phyloP scores from a whole-genome alignment of 2,113 vertebrate genomes.

The Perca schrenkii region DNA sequence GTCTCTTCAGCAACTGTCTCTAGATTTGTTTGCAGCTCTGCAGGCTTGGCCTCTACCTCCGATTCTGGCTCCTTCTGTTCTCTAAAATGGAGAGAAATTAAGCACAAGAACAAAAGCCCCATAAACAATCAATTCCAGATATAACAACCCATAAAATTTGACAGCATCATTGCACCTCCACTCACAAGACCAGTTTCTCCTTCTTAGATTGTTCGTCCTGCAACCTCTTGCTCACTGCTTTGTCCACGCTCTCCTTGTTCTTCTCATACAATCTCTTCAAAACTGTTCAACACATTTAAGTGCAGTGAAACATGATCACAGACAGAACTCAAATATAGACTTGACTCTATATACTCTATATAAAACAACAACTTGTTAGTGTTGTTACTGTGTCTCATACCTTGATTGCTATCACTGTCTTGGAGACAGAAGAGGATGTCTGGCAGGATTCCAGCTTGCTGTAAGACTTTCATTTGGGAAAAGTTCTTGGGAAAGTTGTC shows the following conservation, averaged over 20 bases:
- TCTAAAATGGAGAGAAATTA: conserved; percentile 76
- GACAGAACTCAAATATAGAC: neutral
- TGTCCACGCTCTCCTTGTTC: conserved; percentile 82
- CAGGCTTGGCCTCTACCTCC: conserved; percentile 38
- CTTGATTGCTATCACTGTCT: conserved; percentile 73
- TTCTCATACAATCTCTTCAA: conserved; percentile 78
- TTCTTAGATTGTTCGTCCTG: conserved; percentile 61
- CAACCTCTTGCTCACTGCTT: conserved; percentile 79
- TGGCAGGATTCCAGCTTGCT: conserved; percentile 83
- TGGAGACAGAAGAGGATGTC: conserved; percentile 88
- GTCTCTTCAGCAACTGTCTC: conserved; percentile 62
- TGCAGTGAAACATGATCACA: neutral
- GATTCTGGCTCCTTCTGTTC: conserved; percentile 64
- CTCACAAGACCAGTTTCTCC: conserved; percentile 69
- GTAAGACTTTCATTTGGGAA: conserved; percentile 84
- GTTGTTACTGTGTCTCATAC: conserved; percentile 72
- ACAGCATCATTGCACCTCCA: conserved; percentile 1
- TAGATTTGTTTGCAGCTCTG: conserved; percentile 59
- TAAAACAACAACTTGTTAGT: neutral
- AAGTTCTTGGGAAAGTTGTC: conserved; percentile 89
- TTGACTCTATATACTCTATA: neutral
- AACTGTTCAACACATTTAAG: conserved; percentile 57
- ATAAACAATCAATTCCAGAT: neutral
- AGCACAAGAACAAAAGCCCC: conserved; percentile 30
- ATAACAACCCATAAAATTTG: neutral